Base-by-base conservation (phyloP, 2,888 invertebrate species). In the Macrosoma leucophasiata region DNA sequence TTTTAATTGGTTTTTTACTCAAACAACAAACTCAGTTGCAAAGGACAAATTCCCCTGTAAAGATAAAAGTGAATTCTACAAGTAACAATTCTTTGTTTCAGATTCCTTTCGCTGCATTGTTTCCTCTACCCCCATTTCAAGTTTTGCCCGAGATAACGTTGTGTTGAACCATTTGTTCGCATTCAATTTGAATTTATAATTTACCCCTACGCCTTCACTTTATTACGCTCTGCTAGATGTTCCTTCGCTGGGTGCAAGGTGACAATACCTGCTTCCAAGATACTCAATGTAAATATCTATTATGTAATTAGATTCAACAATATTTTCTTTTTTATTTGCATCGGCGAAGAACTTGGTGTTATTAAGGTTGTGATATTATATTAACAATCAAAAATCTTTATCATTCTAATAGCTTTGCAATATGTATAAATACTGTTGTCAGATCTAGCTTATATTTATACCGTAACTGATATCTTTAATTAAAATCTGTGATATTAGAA, bases 31-130 rank as follows among this genome's bases (percentile, higher is more conserved):
- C 13, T 25, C 27, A 33, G 25, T 30, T 33, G 35, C 21, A 30
- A 41, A 41, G 26, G 29, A 31, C 32, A 43, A 43, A 37, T 36
- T 39, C 32, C 29, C 12, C 29, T 19, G 29, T 21, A 24, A 36
- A 45, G 39, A 46, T 50, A 48, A 43, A 46, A 34, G 45, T 40
- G 37, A 46, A 45, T 50, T 47, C 25, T 38, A 51, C 43, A 30
- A 39, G 33, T 36, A 41, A 36, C 43, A 33, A 43, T 46, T 52
- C 44, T 66, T 77, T 78, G 69, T 88, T 89, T 32, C 89, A 93
- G 93, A 75, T 95, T 96, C 79, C 88, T 93, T 59, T 95, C 95
- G 41, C 87, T 96, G 52, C 96, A 96, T 75, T 96, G 96, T 79
- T 91, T 91, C 73, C 87, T 96, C 50, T 95, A 93, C 76, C 95